These are phyloP conservation scores for Aphidius ervi DNA, from an alignment of 1,140 invertebrate species.

Conservation along the genomic window DNA sequence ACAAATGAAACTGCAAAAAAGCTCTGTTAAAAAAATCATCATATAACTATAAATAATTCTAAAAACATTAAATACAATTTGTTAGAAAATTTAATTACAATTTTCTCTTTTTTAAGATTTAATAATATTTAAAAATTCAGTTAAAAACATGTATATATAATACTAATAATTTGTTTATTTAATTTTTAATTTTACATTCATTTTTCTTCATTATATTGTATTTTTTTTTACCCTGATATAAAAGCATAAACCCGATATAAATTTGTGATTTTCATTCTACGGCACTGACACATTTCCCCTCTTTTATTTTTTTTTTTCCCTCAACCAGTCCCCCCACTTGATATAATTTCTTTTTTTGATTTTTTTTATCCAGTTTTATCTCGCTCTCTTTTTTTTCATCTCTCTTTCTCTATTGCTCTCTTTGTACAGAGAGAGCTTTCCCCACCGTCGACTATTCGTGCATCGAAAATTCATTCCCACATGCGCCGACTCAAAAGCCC, in stretches of 20 bases:
- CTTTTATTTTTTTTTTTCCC: slow-evolving; percentile 7
- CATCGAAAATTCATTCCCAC: slow-evolving; percentile 7
- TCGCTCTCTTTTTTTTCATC: slow-evolving; percentile 1
- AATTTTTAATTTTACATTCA: too few species aligned
- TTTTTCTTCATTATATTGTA: too few species aligned
- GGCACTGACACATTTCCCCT: slow-evolving; percentile 6
- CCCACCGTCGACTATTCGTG: neutral
- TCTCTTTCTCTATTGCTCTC: slow-evolving; percentile 9
- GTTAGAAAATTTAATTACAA: too few species aligned
- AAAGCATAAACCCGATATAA: slow-evolving; percentile 9
- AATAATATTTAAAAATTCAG: too few species aligned
- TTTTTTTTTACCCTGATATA: neutral
- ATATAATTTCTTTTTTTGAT: neutral
- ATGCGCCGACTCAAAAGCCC: too few species aligned
- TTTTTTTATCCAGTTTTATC: slow-evolving; percentile 2
- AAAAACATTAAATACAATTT: too few species aligned
- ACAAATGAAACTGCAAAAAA: neutral
- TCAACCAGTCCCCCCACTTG: neutral
- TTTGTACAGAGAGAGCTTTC: neutral
- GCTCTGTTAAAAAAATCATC: neutral
- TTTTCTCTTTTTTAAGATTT: too few species aligned
- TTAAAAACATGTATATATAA: too few species aligned
- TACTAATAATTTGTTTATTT: too few species aligned
- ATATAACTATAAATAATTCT: too few species aligned
- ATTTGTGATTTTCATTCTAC: slow-evolving; percentile 10